phyloP scores from a whole-genome alignment of 2,797 vertebrate species.

The Malurus splendens region DNA sequence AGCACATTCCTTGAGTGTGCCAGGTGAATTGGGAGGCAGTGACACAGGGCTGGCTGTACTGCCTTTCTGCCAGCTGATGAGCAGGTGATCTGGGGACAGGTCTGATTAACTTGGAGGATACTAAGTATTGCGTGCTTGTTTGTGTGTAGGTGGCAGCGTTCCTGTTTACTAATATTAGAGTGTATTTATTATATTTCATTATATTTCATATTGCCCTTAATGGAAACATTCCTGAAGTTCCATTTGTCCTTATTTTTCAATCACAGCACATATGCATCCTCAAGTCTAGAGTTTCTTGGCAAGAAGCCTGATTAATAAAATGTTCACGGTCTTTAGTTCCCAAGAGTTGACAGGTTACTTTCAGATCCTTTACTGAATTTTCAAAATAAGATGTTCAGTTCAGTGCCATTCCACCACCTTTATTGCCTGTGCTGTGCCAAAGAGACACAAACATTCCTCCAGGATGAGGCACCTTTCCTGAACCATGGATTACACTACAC shows the following conservation, averaged over 20 bases:
- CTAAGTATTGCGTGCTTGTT: not conserved
- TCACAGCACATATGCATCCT: not conserved
- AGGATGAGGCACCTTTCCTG: not conserved
- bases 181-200: not conserved
- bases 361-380: not conserved
- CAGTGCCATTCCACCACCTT: not conserved
- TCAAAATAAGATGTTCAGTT: not conserved
- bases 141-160: not conserved
- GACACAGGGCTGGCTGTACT: not conserved
- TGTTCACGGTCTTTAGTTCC: not conserved
- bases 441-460: not conserved
- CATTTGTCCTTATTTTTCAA: not conserved
- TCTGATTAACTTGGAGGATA: not conserved
- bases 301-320: not conserved
- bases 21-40: not conserved
- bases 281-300: not conserved
- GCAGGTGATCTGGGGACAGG: not conserved
- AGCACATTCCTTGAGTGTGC: accelerated
- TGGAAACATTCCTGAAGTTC: not conserved
- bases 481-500: not conserved
- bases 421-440: accelerated
- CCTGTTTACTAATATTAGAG: not conserved
- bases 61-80: not conserved
- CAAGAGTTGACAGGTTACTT: not conserved
- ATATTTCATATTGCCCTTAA: not conserved